These are phyloP conservation scores for Whitmania pigra DNA, from an alignment of 1,140 invertebrate genomes.

Conservation along the genomic window DNA sequence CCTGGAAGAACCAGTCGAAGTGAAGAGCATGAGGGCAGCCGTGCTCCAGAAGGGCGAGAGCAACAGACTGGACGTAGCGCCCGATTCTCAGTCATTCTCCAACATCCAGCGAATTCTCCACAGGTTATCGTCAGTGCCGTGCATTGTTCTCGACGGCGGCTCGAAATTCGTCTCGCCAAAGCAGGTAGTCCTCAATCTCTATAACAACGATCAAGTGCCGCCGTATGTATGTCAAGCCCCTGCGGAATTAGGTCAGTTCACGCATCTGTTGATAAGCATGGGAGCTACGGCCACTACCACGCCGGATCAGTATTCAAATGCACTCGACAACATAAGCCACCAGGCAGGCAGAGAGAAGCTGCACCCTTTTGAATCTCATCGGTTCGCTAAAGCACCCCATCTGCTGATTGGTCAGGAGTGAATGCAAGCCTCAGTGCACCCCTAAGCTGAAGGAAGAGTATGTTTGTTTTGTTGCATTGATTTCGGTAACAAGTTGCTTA, in stretches of 20 bases:
- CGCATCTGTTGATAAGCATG: constrained; percentile 28
- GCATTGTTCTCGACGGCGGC: constrained; percentile 22
- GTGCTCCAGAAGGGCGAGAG: constrained; percentile 22
- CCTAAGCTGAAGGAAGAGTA: too few species aligned
- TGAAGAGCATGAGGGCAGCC: constrained; percentile 17
- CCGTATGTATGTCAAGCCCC: constrained; percentile 29
- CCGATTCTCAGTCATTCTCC: background rate
- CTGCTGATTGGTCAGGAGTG: too few species aligned
- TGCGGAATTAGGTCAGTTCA: constrained; percentile 26
- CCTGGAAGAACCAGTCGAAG: constrained; percentile 11
- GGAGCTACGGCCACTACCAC: constrained; percentile 26
- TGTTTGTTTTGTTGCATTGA: too few species aligned
- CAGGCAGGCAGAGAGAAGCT: constrained; percentile 13
- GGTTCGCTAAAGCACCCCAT: too few species aligned
- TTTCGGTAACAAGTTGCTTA: too few species aligned
- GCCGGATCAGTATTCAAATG: constrained; percentile 26
- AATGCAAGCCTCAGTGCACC: too few species aligned
- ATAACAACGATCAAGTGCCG: constrained; percentile 26
- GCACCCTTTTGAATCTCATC: too few species aligned
- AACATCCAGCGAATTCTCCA: constrained; percentile 9
- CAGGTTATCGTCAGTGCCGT: background rate
- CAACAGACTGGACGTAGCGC: background rate
- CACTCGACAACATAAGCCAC: constrained; percentile 22
- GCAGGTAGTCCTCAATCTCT: constrained; percentile 27
- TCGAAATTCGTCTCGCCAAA: constrained; percentile 27